These are phyloP conservation scores for Catostylus mosaicus DNA, from an alignment of 30 jellyfish, hydroid and myxozoan genomes.

Conservation along the genomic window DNA sequence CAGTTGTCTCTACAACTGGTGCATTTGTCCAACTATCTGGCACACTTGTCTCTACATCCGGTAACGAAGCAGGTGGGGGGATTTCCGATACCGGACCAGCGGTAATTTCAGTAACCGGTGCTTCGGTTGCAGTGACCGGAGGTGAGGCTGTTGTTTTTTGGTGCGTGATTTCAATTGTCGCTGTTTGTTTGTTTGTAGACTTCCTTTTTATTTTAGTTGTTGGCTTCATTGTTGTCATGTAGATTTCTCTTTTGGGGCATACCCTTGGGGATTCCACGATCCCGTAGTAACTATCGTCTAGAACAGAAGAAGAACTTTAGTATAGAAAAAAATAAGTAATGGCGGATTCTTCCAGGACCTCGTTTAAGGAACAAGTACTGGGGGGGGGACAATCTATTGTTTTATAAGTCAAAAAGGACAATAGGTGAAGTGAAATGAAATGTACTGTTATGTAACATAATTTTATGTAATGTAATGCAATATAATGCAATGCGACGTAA, in stretches of 20 bases:
- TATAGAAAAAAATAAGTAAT: no score
- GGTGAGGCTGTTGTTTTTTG: not conserved
- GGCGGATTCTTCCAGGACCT: no score
- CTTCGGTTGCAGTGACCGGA: not conserved
- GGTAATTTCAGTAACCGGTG: not conserved
- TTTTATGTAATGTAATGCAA: no score
- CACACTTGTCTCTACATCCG: constrained; percentile 1
- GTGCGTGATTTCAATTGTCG: not conserved
- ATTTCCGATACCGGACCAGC: not conserved
- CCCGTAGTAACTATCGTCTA: no score
- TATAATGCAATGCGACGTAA: no score
- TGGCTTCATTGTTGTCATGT: not conserved
- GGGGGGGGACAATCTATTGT: no score
- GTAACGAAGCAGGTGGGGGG: constrained; percentile 24
- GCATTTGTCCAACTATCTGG: not conserved
- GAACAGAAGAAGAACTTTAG: no score
- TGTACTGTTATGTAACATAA: no score
- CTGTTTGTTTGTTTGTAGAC: not conserved
- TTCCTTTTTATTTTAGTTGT: not conserved
- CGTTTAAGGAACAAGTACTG: no score
- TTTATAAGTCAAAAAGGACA: no score
- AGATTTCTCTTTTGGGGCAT: constrained; percentile 8
- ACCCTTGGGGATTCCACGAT: constrained; percentile 13
- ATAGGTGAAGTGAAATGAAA: no score
- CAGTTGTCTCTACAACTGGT: not conserved